Conservation (phyloP, 1,140 invertebrate species). For the Procambarus virginalis region DNA sequence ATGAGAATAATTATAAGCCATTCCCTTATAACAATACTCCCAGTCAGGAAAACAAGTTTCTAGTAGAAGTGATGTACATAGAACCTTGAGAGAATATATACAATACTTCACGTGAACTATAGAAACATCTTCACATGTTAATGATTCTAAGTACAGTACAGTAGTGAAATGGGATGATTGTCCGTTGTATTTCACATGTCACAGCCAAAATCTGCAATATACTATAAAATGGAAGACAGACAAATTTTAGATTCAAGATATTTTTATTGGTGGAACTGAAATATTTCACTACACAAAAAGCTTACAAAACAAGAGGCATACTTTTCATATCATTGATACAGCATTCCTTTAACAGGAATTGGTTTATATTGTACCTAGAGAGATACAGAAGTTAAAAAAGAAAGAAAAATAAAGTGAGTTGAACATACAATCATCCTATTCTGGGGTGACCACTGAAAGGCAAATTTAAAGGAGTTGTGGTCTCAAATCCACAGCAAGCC, state of each 20-base stretch:
- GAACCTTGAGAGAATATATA: too few species aligned
- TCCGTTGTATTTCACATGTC: not conserved
- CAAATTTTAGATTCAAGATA: conserved; percentile 60
- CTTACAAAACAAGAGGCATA: conserved; percentile 68
- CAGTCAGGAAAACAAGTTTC: too few species aligned
- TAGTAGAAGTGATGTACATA: too few species aligned
- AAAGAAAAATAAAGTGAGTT: conserved; percentile 53
- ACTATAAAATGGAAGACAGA: not conserved
- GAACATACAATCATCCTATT: conserved; percentile 67
- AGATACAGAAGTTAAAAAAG: conserved; percentile 62
- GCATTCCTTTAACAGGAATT: conserved; percentile 67
- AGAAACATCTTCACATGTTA: too few species aligned
- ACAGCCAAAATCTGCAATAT: not conserved
- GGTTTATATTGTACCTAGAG: conserved; percentile 61
- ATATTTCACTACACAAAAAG: conserved; percentile 68
- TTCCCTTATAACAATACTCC: too few species aligned
- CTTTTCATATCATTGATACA: conserved; percentile 62
- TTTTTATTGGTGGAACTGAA: conserved; percentile 68
- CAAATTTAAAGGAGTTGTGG: conserved; percentile 48
- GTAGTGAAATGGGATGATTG: too few species aligned
- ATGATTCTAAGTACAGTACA: too few species aligned
- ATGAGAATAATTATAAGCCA: too few species aligned
- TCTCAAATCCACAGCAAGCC: conserved; percentile 38
- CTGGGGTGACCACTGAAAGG: conserved; percentile 57
- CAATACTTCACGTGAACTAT: too few species aligned